Percentiles rank a stretch among this genome's conserved stretches.
Conservation (phyloP, 2,888 invertebrate genomes). For the Argyra leucocephala region DNA sequence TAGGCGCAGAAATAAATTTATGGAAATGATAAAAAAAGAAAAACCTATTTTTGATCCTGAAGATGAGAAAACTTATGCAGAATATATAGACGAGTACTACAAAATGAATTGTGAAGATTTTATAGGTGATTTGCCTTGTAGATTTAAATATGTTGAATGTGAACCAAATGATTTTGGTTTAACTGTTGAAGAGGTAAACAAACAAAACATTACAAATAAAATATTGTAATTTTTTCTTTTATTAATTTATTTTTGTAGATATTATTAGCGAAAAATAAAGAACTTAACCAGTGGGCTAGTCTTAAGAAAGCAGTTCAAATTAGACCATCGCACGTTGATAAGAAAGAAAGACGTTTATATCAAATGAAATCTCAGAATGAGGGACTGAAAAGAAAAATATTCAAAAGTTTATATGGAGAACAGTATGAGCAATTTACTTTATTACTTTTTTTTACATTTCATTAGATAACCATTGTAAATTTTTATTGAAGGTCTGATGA, state of each 20-base stretch:
- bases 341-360: conserved; percentile 67
- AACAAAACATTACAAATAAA: not conserved
- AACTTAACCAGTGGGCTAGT: conserved; percentile 92
- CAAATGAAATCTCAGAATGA: conserved; percentile 62
- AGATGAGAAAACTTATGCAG: conserved; percentile 62
- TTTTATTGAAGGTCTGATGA: conserved; percentile 35
- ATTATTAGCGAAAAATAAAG: conserved; percentile 79
- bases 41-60: conserved; percentile 81
- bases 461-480: conserved; percentile 12
- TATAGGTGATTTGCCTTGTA: conserved; percentile 79
- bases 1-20: conserved; percentile 63
- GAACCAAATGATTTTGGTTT: conserved; percentile 87
- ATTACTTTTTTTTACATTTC: conserved; percentile 11
- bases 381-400: conserved; percentile 64
- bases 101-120: conserved; percentile 92
- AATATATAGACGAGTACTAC: conserved; percentile 93
- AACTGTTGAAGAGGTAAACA: conserved; percentile 71
- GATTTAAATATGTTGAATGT: conserved; percentile 86
- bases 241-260: conserved; percentile 53
- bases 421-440: conserved; percentile 23
- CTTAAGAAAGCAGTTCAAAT: conserved; percentile 76
- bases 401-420: conserved; percentile 63
- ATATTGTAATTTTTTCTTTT: conserved; percentile 8
- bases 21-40: conserved; percentile 58
- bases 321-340: conserved; percentile 67